These are phyloP conservation scores for Garra rufa DNA, from an alignment of 2,113 vertebrate species.

Conservation along the genomic window DNA sequence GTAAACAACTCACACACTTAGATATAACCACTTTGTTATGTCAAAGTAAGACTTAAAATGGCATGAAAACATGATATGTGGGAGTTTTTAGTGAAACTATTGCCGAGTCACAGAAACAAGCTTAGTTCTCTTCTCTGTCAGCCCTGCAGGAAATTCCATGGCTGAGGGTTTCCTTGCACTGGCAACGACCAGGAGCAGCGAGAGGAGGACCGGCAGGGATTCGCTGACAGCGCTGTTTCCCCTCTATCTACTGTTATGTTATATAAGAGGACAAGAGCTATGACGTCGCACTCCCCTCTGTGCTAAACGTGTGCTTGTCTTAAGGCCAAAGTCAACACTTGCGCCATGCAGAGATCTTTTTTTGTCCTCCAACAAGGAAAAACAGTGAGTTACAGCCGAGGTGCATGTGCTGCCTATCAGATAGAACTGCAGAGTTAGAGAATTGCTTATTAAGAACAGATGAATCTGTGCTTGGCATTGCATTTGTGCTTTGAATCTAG, in stretches of 20 bases:
- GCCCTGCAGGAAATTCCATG: slow-evolving; percentile 70
- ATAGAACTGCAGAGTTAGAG: neutral
- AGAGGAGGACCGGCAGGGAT: slow-evolving; percentile 56
- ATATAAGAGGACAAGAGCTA: slow-evolving; percentile 64
- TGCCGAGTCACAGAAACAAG: slow-evolving; percentile 50
- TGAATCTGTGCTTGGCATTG: neutral
- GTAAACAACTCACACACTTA: too few relatives aligned
- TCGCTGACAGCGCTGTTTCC: slow-evolving; percentile 63
- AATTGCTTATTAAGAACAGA: slow-evolving; percentile 13
- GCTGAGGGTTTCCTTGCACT: slow-evolving; percentile 63
- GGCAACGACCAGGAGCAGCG: slow-evolving; percentile 29
- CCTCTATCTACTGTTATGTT: slow-evolving; percentile 62
- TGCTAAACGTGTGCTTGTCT: slow-evolving; percentile 62
- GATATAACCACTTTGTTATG: too few relatives aligned
- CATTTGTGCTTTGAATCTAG: neutral
- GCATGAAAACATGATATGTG: too few relatives aligned
- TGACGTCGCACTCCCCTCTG: slow-evolving; percentile 57
- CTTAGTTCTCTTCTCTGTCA: slow-evolving; percentile 61
- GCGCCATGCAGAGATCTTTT: slow-evolving; percentile 30
- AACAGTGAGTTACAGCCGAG: slow-evolving; percentile 11
- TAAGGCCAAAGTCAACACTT: slow-evolving; percentile 65
- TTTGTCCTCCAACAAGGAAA: neutral
- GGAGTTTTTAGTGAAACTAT: too few relatives aligned
- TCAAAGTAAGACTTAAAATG: too few relatives aligned
- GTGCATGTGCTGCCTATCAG: neutral